Evolutionary conservation across 2,797 vertebrate species (phyloP), one percentile per base, ranked within the genome.

Genomic region (Dryobates pubescens): DNA sequence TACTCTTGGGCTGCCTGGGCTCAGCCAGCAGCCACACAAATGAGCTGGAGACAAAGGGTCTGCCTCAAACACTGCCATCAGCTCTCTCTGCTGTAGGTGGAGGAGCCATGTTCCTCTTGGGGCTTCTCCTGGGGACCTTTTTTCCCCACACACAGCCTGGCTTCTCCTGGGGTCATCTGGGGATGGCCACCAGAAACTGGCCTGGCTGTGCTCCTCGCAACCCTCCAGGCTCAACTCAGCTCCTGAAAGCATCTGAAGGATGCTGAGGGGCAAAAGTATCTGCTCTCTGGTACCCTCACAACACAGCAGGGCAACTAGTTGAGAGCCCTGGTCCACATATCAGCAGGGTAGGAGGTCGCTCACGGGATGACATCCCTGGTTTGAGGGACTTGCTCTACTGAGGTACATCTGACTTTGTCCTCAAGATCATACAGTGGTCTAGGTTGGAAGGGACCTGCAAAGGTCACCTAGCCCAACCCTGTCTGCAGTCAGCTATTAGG

Each of bases 1-100:
- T 95, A 95, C 86, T 65, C 82, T 76, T 84, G 58, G 45, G 9
- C 41, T 58, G 32, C 36, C 74, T 79, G 65, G 82, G 65, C 80
- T 86, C 71, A 80, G 20, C 0, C 1, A 56, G 82, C 3, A 3
- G 70, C 18, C 4, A 43, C 54, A 32, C 17, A 22, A 81, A 77
- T 58, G 53, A 81, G 70, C 63, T 45, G 57, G 38, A 76, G 54
- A 73, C 57, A 67, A 45, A 30, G 41, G 6, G 34, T 59, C 75
- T 59, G 18, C 45, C 57, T 62, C 61, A 43, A 69, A 29, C 3
- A 17, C 34, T 36, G 69, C 69, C 47, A 2, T 63, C 23, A 3
- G 30, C 27, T 64, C 58, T 61, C 56, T 74, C n/a, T 34, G 32
- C 65, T 18, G 1, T 9, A 49, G 23, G 18, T 19, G 34, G 23